These are phyloP conservation scores for Sceloporus undulatus DNA, from an alignment of 2,113 vertebrate species.

Conservation along the genomic window DNA sequence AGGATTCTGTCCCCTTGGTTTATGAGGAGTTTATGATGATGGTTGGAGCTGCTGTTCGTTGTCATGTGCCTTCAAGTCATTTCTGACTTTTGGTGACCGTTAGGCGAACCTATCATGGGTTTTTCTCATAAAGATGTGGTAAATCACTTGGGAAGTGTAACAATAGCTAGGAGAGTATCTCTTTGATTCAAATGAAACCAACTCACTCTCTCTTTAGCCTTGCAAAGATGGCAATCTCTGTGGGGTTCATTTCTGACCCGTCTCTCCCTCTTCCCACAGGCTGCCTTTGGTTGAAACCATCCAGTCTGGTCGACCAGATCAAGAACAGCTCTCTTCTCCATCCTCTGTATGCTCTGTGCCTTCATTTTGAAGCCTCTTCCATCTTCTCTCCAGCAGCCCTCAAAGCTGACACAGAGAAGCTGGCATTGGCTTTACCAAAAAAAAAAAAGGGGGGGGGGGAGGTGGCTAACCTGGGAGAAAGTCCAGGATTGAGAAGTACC, in stretches of 20 bases:
- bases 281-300: background rate
- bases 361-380: background rate
- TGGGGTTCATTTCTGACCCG: background rate
- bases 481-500: background rate
- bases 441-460: no score
- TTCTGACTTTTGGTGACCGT: no score
- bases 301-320: no score
- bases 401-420: no score
- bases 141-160: background rate
- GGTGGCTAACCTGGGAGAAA: background rate
- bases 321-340: background rate
- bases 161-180: background rate
- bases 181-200: background rate
- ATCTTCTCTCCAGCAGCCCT: background rate
- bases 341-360: background rate
- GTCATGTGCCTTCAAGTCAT: no score
- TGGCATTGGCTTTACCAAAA: background rate
- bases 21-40: no score
- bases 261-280: background rate
- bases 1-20: no score
- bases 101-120: no score
- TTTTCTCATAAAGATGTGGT: background rate
- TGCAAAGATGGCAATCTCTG: background rate
- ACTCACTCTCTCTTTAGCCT: background rate
- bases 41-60: no score